Conservation (phyloP, 1,140 invertebrate species). For the Hyphantria cunea region DNA sequence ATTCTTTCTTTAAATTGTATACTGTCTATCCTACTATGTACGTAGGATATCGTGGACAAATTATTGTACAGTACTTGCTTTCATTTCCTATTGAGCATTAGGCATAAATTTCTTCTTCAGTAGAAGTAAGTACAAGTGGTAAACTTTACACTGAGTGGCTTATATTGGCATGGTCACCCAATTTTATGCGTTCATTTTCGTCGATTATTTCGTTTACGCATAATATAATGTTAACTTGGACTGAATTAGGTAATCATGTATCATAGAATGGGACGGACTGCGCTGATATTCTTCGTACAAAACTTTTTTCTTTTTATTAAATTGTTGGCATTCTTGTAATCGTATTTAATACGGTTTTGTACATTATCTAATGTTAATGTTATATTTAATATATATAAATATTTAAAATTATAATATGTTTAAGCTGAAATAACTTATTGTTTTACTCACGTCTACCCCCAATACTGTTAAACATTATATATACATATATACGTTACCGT, state of each 20-base stretch:
- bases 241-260: conserved; percentile 49
- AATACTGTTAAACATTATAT: background rate
- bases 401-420: conserved; percentile 32
- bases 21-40: no score
- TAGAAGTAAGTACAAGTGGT: no score
- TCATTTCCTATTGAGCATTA: no score
- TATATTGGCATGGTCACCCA: no score
- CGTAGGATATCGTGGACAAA: background rate
- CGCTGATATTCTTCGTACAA: conserved; percentile 62
- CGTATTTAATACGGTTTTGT: conserved; percentile 50
- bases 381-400: conserved; percentile 34
- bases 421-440: conserved; percentile 3
- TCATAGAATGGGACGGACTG: conserved; percentile 40
- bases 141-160: no score
- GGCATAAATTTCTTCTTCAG: conserved; percentile 5
- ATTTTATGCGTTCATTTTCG: no score
- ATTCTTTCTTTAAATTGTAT: background rate
- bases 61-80: no score
- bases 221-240: conserved; percentile 11
- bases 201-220: no score
- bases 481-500: no score
- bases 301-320: conserved; percentile 49
- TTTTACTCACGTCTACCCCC: background rate
- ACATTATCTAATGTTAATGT: conserved; percentile 44
- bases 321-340: conserved; percentile 49